Conservation (phyloP, 1,140 invertebrate genomes). For the Dendroctonus ponderosae region DNA sequence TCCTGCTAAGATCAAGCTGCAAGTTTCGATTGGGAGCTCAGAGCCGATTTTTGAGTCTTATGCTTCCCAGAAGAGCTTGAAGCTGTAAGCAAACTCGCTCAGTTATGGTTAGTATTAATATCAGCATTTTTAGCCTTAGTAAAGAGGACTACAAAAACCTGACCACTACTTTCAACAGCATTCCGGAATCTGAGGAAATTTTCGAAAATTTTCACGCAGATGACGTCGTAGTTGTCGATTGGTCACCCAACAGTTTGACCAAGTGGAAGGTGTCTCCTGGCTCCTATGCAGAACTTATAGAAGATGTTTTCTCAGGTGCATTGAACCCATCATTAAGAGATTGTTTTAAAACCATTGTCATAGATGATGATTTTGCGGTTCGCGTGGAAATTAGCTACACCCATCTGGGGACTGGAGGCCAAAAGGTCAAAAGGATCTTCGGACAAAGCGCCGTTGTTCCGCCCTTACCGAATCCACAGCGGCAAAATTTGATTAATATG, state of each 20-base stretch:
- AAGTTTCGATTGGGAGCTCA: constrained; percentile 15
- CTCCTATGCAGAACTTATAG: background rate
- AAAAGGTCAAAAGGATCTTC: constrained; percentile 5
- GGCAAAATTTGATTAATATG: constrained; percentile 10
- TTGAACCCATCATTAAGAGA: background rate
- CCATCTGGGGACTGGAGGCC: constrained; percentile 4
- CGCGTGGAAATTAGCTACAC: constrained; percentile 13
- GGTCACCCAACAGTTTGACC: constrained; percentile 10
- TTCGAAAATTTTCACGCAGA: constrained; percentile 14
- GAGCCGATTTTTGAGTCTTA: constrained; percentile 22
- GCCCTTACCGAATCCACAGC: background rate
- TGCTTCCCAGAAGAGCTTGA: constrained; percentile 10
- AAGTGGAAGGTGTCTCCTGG: constrained; percentile 28
- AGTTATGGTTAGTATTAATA: background rate
- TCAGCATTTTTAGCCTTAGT: background rate
- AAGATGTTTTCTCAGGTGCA: constrained; percentile 11
- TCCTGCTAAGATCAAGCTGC: constrained; percentile 10
- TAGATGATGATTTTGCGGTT: constrained; percentile 9
- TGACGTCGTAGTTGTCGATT: constrained; percentile 16
- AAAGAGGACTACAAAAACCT: constrained; percentile 14
- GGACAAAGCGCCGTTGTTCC: constrained; percentile 4
- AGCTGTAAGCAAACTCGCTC: background rate
- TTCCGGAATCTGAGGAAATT: constrained; percentile 7
- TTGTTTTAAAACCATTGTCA: background rate
- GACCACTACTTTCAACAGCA: constrained; percentile 21